Percentiles rank a stretch among this genome's conserved stretches.
These are phyloP conservation scores for Peucedramus taeniatus DNA, from an alignment of 2,113 vertebrate species.

Conservation along the genomic window DNA sequence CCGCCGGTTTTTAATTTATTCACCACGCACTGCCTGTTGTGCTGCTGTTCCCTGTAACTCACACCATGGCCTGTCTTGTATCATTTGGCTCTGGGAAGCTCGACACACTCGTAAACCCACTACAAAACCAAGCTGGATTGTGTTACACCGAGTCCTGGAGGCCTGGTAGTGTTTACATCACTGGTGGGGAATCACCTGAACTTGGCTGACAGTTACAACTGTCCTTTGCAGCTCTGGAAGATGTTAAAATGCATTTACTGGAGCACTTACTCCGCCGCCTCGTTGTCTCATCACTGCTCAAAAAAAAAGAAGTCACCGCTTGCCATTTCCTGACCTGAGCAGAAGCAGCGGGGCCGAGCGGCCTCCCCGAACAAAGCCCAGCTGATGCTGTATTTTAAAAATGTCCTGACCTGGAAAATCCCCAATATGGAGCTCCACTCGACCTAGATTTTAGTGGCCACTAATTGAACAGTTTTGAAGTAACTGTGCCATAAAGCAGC, in stretches of 20 bases:
- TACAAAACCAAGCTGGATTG: not conserved
- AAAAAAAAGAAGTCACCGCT: not conserved
- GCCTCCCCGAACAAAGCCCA: slow-evolving; percentile 1
- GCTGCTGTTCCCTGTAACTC: not conserved
- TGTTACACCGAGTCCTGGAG: not conserved
- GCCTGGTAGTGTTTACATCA: not conserved
- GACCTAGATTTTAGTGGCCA: slow-evolving; percentile 85
- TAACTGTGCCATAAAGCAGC: slow-evolving; percentile 87
- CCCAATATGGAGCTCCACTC: slow-evolving; percentile 51
- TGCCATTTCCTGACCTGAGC: not conserved
- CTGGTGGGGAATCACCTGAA: not conserved
- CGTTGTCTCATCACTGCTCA: not conserved
- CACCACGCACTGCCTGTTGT: not conserved
- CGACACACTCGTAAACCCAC: not conserved
- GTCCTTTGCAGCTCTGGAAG: not conserved
- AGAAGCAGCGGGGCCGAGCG: not conserved
- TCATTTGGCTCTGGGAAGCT: not conserved
- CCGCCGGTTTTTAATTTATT: not conserved
- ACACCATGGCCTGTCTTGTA: not conserved
- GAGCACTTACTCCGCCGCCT: not conserved
- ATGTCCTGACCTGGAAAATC: slow-evolving; percentile 75
- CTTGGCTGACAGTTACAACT: slow-evolving; percentile 33
- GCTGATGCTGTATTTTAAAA: slow-evolving; percentile 34
- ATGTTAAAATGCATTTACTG: not conserved
- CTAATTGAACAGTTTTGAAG: slow-evolving; percentile 91